Conservation (phyloP, 2,113 vertebrate genomes). For the Corythornis vintsioides region DNA sequence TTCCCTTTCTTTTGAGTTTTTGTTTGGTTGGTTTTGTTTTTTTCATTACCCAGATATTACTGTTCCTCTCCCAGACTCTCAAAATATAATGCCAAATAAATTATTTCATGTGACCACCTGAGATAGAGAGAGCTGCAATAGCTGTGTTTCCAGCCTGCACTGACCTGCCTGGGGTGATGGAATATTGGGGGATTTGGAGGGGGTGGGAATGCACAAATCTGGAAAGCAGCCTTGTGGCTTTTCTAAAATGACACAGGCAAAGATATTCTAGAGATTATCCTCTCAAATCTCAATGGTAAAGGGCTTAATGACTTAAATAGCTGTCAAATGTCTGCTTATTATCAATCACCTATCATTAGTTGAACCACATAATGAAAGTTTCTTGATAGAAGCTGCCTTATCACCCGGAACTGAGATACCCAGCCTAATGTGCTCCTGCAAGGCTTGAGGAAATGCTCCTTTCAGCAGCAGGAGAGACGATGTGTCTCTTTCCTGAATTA, state of each 20-base stretch:
- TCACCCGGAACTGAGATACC: background rate
- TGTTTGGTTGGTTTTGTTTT: too few relatives aligned
- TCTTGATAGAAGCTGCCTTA: conserved; percentile 48
- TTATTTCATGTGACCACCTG: background rate
- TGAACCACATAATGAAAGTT: conserved; percentile 28
- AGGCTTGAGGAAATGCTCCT: background rate
- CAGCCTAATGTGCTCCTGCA: background rate
- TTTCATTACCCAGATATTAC: background rate
- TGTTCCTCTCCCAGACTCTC: background rate
- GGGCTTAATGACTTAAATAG: conserved; percentile 18
- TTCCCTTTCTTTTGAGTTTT: background rate
- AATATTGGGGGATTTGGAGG: too few relatives aligned
- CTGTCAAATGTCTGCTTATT: background rate
- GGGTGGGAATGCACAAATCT: background rate
- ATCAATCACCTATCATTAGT: conserved; percentile 1
- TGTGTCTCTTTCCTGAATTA: background rate
- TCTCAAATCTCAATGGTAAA: background rate
- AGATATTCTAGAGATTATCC: background rate
- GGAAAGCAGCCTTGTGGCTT: background rate
- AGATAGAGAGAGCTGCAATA: background rate
- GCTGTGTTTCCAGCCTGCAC: background rate
- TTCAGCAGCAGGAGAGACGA: background rate
- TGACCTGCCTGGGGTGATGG: background rate
- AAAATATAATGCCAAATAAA: background rate
- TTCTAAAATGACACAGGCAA: background rate